Evolutionary conservation across 2,113 vertebrate genomes (phyloP), one percentile per base, ranked within the genome.

Genomic region (Recurvirostra avosetta): DNA sequence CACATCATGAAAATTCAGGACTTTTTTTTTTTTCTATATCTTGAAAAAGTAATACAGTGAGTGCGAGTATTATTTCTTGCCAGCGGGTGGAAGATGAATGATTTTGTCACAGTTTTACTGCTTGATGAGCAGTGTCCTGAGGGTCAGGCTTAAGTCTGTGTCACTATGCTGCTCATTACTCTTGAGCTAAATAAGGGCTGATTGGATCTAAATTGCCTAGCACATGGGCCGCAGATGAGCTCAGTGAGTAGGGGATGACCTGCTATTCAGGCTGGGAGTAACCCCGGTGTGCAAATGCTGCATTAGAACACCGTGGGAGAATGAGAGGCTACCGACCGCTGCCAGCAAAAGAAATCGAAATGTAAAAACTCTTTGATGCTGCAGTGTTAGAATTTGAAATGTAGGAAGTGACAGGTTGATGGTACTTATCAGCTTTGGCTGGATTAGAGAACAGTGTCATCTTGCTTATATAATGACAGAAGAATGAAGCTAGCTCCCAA

Each of bases 81-180:
- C 98, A 99, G 98, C 98, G 98, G 98, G 98, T 98, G 98, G 98
- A 98, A 98, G 98, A 98, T 99, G 98, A 98, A 99, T 99, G 98
- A 99, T 98, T 99, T 98, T 98, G 98, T 99, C 98, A 99, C 98
- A 98, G 98, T 98, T 99, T 98, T 98, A 98, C 98, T 99, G 98
- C 98, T 98, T 99, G 98, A 98, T 99, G 98, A 99, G 98, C 98
- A 98, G 98, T 98, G 98, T 99, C 98, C 98, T 99, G 98, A 98
- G 98, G 98, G 98, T 99, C 98, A 99, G 98, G 98, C 98, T 99
- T 99, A 98, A 98, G 98, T 98, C 98, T 98, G 98, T 99, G 98
- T 98, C 98, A 98, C 98, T 98, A 98, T 98, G 98, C 98, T 98
- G 98, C 98, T 99, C 98, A 99, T 99, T 99, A 98, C 98, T 99